Percentiles rank a stretch among this genome's conserved stretches.
Conservation (phyloP, 2,113 vertebrate species). For the Psammodynastes pulverulentus region DNA sequence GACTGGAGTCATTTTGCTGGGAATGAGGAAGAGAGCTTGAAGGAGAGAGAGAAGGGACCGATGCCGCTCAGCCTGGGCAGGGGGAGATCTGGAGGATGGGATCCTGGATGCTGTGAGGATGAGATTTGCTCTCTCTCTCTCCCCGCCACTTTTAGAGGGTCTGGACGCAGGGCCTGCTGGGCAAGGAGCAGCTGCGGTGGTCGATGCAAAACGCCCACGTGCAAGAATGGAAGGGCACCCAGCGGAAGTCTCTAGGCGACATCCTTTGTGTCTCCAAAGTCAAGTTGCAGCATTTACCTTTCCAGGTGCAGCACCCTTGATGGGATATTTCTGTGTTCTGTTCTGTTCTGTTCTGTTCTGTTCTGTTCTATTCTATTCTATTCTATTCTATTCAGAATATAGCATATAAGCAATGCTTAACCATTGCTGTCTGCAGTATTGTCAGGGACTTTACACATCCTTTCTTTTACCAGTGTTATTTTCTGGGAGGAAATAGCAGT, state of each 20-base stretch:
- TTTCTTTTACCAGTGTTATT: too few relatives aligned
- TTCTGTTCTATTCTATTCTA: too few relatives aligned
- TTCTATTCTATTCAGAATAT: too few relatives aligned
- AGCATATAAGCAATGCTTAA: too few relatives aligned
- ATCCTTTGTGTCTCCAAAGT: slow-evolving; percentile 87
- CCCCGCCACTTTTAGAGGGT: slow-evolving; percentile 32
- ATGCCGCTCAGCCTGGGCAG: not conserved
- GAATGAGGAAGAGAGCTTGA: not conserved
- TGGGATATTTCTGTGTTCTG: not conserved
- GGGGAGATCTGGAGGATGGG: not conserved
- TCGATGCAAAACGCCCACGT: slow-evolving; percentile 80
- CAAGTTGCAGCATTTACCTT: slow-evolving; percentile 88
- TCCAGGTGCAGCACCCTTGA: slow-evolving; percentile 74
- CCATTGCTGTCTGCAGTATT: too few relatives aligned
- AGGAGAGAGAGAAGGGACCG: too few relatives aligned
- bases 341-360: too few relatives aligned
- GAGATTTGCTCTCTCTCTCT: not conserved
- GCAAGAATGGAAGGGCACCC: slow-evolving; percentile 79
- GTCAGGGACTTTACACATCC: too few relatives aligned
- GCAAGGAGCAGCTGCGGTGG: slow-evolving; percentile 78
- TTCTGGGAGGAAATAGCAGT: too few relatives aligned
- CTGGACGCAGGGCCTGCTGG: slow-evolving; percentile 25
- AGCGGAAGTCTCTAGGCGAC: slow-evolving; percentile 75
- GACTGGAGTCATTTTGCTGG: too few relatives aligned
- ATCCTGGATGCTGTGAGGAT: not conserved